Evolutionary conservation across 1,140 invertebrate species (phyloP).

Genomic region (Caerostris darwini): DNA sequence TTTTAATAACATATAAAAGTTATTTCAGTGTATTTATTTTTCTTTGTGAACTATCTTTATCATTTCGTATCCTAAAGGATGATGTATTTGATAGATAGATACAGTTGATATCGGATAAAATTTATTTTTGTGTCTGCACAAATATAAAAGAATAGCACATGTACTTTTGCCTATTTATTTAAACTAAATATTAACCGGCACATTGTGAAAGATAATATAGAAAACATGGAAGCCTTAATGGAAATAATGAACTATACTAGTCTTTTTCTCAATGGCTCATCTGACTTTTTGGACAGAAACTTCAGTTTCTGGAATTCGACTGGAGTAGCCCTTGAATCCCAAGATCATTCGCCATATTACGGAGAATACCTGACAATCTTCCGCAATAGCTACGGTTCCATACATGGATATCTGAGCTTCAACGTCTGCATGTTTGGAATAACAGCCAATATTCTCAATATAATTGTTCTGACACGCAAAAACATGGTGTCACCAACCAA

Average conservation of each 20-base stretch:
- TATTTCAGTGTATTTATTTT: background rate
- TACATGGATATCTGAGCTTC: constrained; percentile 88
- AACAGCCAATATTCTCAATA: constrained; percentile 92
- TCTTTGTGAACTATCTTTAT: too few relatives aligned
- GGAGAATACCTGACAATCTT: constrained; percentile 51
- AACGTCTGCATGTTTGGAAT: constrained; percentile 92
- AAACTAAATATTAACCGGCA: too few relatives aligned
- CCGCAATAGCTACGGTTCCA: constrained; percentile 50
- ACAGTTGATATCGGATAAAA: too few relatives aligned
- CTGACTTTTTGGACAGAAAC: constrained; percentile 37
- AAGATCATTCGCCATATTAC: constrained; percentile 57
- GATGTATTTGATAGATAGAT: too few relatives aligned
- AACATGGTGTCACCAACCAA: constrained; percentile 93
- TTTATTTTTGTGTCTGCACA: too few relatives aligned
- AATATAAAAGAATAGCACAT: too few relatives aligned
- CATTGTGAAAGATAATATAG: background rate
- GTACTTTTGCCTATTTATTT: too few relatives aligned
- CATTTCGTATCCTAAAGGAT: too few relatives aligned
- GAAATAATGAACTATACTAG: constrained; percentile 1
- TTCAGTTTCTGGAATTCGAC: constrained; percentile 33
- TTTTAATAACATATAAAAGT: background rate
- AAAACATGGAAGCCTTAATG: background rate
- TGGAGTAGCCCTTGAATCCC: background rate
- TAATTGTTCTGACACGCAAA: constrained; percentile 91
- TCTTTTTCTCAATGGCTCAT: constrained; percentile 20